Conservation (phyloP, 2,113 vertebrate genomes). For the Myotis brandtii region DNA sequence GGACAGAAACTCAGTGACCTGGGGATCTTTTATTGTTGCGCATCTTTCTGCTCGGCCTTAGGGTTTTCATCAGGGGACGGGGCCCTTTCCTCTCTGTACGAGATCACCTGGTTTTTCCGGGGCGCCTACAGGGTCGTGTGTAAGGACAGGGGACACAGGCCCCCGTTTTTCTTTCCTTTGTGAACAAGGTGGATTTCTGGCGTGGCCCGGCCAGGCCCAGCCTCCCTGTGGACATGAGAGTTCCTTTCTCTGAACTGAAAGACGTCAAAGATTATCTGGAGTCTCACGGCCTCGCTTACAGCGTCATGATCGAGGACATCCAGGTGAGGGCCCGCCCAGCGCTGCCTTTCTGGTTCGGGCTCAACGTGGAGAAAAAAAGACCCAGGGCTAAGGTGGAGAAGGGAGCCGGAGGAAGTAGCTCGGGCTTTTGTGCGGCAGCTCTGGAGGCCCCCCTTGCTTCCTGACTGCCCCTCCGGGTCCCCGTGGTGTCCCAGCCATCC, state of each 20-base stretch:
- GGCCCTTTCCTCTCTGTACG: not conserved
- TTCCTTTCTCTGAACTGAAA: constrained; percentile 87
- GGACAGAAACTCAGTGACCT: not conserved
- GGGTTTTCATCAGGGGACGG: not conserved
- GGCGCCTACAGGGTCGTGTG: not conserved
- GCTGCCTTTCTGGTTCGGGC: not conserved
- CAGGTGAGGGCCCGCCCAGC: constrained; percentile 86
- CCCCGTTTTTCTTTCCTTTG: not conserved
- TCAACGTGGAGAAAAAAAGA: not conserved
- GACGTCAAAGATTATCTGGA: constrained; percentile 88
- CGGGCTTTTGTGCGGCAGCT: not conserved
- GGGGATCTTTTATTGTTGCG: not conserved
- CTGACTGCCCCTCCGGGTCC: not conserved
- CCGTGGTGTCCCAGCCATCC: not conserved
- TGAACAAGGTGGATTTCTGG: constrained; percentile 93
- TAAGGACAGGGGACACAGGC: rapidly evolving
- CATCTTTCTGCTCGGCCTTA: not conserved
- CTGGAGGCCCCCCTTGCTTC: not conserved
- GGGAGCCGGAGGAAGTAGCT: not conserved
- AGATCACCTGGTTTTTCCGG: not conserved
- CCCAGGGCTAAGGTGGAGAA: not conserved
- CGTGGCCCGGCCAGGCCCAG: constrained; percentile 79
- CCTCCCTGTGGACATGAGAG: constrained; percentile 88
- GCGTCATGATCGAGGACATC: constrained; percentile 91
- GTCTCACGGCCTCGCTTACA: constrained; percentile 85